A percentile compares a stretch with the other conserved stretches of the same genome.
Conservation (phyloP, 1,140 invertebrate species). For the Drosophila punjabiensis region DNA sequence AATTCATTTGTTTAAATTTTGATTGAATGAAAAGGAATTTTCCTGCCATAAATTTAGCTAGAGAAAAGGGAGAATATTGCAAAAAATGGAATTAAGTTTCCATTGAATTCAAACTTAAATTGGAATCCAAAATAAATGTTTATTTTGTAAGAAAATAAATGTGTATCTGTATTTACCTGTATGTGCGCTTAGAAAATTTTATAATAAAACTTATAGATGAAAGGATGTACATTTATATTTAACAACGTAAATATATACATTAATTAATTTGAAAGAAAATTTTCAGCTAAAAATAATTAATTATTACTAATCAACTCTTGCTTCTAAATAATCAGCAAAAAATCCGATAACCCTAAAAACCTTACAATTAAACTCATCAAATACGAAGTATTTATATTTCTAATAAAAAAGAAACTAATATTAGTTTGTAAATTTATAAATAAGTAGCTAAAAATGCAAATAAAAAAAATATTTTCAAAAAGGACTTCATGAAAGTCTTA, state of each 20-base stretch:
- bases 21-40: not conserved
- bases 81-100: not conserved
- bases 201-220: not conserved
- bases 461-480: not conserved
- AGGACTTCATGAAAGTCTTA: not conserved
- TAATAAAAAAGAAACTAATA: too few species aligned
- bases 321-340: not conserved
- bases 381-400: too few species aligned
- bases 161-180: too few species aligned
- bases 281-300: not conserved
- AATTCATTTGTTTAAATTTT: constrained; percentile 1
- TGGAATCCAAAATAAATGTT: not conserved
- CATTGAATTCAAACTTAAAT: not conserved
- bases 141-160: not conserved
- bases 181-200: not conserved
- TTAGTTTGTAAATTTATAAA: too few species aligned
- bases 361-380: not conserved
- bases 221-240: not conserved
- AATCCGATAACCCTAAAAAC: not conserved
- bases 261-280: not conserved
- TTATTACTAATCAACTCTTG: not conserved
- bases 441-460: too few species aligned
- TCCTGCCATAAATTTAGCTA: not conserved
- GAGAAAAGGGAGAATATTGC: not conserved
- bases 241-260: too few species aligned